Evolutionary conservation across 2,113 vertebrate genomes (phyloP).

Genomic region (Agelaius tricolor): DNA sequence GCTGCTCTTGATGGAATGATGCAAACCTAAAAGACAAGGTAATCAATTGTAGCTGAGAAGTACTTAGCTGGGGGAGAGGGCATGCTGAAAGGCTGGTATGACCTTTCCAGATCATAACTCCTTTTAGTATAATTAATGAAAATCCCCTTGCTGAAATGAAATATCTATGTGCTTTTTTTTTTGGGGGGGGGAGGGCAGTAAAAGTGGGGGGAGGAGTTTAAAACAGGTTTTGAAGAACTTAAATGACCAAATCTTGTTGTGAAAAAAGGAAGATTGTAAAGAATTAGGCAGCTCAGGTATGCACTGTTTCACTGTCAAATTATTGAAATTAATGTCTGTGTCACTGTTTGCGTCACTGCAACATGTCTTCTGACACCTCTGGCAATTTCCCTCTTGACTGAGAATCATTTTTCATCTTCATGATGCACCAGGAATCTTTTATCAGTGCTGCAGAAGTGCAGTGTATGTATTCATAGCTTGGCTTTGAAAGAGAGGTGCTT

Average conservation of each 20-base stretch:
- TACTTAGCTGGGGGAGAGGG: not conserved
- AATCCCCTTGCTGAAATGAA: not conserved
- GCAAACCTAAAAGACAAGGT: not conserved
- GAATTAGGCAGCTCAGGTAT: slow-evolving; percentile 3
- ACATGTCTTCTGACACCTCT: slow-evolving; percentile 43
- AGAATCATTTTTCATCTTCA: slow-evolving; percentile 42
- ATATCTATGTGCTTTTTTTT: not conserved
- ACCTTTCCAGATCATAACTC: slow-evolving; percentile 21
- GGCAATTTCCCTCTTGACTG: slow-evolving; percentile 43
- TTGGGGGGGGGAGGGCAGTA: not conserved
- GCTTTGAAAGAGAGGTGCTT: not conserved
- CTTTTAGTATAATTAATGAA: slow-evolving; percentile 37
- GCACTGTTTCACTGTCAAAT: slow-evolving; percentile 10
- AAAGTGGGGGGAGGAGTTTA: not conserved
- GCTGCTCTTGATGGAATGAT: not conserved
- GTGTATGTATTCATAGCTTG: not conserved
- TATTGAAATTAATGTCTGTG: slow-evolving; percentile 61
- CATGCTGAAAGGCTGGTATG: not conserved
- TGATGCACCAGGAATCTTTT: not conserved
- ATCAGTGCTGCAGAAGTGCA: not conserved
- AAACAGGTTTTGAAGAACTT: not conserved
- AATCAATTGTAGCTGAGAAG: slow-evolving; percentile 29
- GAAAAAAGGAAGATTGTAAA: not conserved
- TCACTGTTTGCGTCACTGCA: slow-evolving; percentile 16
- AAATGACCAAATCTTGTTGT: not conserved